phyloP scores from a whole-genome alignment of 2,113 vertebrate species.

The Labeo rohita region DNA sequence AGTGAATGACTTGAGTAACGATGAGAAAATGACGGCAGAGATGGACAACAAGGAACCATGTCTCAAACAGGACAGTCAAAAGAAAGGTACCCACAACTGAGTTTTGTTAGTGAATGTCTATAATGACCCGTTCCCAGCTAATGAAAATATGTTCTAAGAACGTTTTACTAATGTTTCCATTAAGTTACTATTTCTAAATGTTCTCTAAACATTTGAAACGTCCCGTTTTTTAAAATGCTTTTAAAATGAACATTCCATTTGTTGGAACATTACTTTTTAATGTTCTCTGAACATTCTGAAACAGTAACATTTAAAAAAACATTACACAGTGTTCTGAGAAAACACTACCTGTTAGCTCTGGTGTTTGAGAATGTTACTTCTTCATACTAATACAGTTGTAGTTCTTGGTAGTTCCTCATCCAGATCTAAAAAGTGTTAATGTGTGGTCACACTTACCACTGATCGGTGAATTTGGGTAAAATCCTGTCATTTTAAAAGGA shows the following conservation, averaged over 20 bases:
- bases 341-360: too few species aligned
- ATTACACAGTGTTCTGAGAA: too few species aligned
- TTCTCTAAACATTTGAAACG: background rate
- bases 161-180: background rate
- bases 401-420: background rate
- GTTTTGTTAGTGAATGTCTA: background rate
- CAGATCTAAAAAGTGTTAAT: background rate
- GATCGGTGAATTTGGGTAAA: background rate
- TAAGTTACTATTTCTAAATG: background rate
- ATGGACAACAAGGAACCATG: constrained; percentile 50
- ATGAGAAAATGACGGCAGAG: constrained; percentile 34
- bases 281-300: too few species aligned
- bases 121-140: background rate
- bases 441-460: background rate
- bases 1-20: constrained; percentile 23
- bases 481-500: background rate
- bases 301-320: too few species aligned
- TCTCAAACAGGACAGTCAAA: constrained; percentile 53
- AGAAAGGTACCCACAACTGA: constrained; percentile 64
- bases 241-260: background rate
- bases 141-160: background rate
- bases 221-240: too few species aligned
- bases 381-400: background rate
- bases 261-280: too few species aligned
- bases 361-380: background rate